phyloP scores from a whole-genome alignment of 2,113 vertebrate genomes.

The Chrysochloris asiatica region DNA sequence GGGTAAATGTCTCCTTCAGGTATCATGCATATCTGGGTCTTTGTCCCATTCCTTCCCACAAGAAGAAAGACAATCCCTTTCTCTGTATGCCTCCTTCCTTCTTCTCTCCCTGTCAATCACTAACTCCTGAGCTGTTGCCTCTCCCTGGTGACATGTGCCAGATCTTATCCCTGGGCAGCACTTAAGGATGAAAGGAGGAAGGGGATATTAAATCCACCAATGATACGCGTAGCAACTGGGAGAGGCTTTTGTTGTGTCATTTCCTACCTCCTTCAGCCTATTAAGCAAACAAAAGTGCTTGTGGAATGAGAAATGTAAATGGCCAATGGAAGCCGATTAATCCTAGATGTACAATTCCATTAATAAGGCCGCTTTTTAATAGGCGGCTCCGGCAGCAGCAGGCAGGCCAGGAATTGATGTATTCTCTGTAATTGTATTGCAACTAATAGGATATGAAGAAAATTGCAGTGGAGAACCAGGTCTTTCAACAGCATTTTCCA shows the following conservation, averaged over 20 bases:
- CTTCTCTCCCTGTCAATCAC: neutral
- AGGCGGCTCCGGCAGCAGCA: conserved; percentile 83
- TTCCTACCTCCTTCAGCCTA: conserved; percentile 87
- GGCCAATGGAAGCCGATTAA: conserved; percentile 84
- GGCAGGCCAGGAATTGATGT: conserved; percentile 86
- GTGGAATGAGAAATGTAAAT: conserved; percentile 89
- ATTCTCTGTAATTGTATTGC: conserved; percentile 87
- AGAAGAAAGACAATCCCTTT: neutral
- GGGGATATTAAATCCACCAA: conserved; percentile 79
- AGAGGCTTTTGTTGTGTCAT: conserved; percentile 84
- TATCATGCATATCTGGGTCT: neutral
- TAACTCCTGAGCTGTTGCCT: fast-evolving
- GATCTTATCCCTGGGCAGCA: conserved; percentile 63
- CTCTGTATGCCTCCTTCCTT: neutral
- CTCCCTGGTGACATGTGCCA: conserved; percentile 37
- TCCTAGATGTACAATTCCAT: conserved; percentile 88
- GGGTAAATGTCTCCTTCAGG: neutral
- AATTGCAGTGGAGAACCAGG: conserved; percentile 83
- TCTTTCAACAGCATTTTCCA: conserved; percentile 83
- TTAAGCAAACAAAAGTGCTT: conserved; percentile 89
- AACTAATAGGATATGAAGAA: conserved; percentile 87
- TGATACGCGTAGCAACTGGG: conserved; percentile 77
- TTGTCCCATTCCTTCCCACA: neutral
- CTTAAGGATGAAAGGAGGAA: conserved; percentile 62
- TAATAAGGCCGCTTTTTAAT: conserved; percentile 88